Evolutionary conservation across 2,797 vertebrate genomes (phyloP), one percentile per base, ranked within the genome.

Genomic region (Fundulus diaphanus): DNA sequence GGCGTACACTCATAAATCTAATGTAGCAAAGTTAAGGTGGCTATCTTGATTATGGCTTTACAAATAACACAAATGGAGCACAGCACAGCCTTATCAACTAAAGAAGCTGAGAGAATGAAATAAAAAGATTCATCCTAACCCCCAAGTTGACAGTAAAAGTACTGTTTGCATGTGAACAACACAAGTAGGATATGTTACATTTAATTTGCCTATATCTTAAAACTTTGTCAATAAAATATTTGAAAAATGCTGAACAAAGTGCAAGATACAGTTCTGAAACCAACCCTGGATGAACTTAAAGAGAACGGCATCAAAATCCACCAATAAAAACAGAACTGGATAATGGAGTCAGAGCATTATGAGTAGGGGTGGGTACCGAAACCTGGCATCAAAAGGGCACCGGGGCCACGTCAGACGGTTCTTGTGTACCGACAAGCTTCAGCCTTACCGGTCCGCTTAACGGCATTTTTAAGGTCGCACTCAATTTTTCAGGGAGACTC

Each of bases 1-100:
- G 97, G 97, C 79, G 98, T 97, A 78, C 98, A 98, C 87, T 99
- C 98, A 78, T 97, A 99, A 69, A 99, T 96, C 98, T 99, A 84
- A 2, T 59, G 56, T 54, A 61, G 16, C 0, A 40, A 15, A 73
- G 93, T 96, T 93, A 95, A 96, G 94, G 89, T 27, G 16, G 37
- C 11, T 16, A 75, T 63, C 59, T 24, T 63, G 59, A 35, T 7
- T 31, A 16, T 35, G 1, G 3, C 44, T 67, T 37, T 24, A n/a
- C 0, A 40, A 16, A 11, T 37, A 65, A n/a, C 44, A n/a, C n/a
- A 57, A 24, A 31, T 11, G 1, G 18, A n/a, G 5, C n/a, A 37
- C 20, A 16, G 2, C 16, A 35, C 11, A 48, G 31, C 33, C 9
- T 22, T 37, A 63, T 20, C 4, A 8, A 35, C n/a, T 0, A 31